phyloP scores from a whole-genome alignment of 2,888 invertebrate genomes.

The Ectemnius cavifrons region DNA sequence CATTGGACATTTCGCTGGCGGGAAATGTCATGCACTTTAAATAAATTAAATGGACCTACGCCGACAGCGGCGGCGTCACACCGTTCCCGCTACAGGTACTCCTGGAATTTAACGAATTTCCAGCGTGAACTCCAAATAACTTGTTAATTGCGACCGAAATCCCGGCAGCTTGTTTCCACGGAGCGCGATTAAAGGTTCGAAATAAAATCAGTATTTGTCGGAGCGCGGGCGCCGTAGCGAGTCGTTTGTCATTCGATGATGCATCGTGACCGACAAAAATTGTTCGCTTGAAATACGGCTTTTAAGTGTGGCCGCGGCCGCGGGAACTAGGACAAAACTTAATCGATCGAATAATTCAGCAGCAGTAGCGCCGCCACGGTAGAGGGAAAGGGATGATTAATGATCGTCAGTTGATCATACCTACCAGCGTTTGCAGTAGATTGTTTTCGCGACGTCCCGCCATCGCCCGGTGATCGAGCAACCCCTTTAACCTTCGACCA shows the following conservation, averaged over 20 bases:
- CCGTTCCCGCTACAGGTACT: too few species aligned
- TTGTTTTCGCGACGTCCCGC: slow-evolving; percentile 43
- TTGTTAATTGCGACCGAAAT: too few species aligned
- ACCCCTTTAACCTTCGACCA: slow-evolving; percentile 11
- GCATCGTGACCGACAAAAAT: background rate
- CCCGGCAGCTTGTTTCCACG: too few species aligned
- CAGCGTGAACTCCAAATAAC: too few species aligned
- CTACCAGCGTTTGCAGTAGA: slow-evolving; percentile 20
- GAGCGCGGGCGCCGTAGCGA: too few species aligned
- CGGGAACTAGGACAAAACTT: slow-evolving; percentile 31
- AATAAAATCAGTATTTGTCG: too few species aligned
- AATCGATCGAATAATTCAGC: slow-evolving; percentile 46
- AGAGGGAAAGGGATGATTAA: slow-evolving; percentile 35
- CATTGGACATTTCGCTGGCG: too few species aligned
- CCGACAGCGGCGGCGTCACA: too few species aligned
- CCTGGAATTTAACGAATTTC: too few species aligned
- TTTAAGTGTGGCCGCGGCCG: slow-evolving; percentile 7
- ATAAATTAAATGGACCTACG: too few species aligned
- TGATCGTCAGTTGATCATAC: slow-evolving; percentile 36
- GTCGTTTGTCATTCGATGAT: background rate
- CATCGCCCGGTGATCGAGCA: slow-evolving; percentile 36
- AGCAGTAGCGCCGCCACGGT: slow-evolving; percentile 10
- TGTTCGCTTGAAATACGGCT: background rate
- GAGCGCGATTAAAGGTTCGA: too few species aligned
- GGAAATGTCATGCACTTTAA: too few species aligned